Conservation (phyloP, 2,113 vertebrate genomes). For the Forbesichthys agassizii region DNA sequence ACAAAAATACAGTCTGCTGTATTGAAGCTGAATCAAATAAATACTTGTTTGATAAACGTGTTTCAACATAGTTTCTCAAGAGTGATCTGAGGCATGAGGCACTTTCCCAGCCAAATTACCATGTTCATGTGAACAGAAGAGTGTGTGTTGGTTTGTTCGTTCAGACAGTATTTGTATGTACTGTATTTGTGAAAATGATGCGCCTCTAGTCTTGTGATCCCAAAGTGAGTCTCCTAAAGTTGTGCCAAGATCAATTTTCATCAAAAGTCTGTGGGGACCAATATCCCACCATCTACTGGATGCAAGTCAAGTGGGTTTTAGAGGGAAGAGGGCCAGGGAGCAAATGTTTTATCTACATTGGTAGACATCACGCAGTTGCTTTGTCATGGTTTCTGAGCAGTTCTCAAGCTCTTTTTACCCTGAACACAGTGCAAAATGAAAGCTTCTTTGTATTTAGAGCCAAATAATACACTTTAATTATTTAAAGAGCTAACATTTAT, state of each 20-base stretch:
- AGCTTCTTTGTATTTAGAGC: slow-evolving; percentile 35
- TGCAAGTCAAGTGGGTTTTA: slow-evolving; percentile 63
- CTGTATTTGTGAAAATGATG: slow-evolving; percentile 59
- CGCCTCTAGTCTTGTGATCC: slow-evolving; percentile 19
- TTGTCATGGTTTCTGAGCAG: slow-evolving; percentile 35
- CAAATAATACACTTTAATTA: slow-evolving; percentile 37
- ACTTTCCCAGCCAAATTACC: no score
- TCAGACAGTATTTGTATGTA: slow-evolving; percentile 43
- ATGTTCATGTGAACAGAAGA: neutral
- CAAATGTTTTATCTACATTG: slow-evolving; percentile 53
- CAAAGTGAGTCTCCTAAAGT: slow-evolving; percentile 51
- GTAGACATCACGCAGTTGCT: slow-evolving; percentile 44
- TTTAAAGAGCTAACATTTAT: slow-evolving; percentile 24
- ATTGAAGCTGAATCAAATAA: no score
- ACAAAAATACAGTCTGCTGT: no score
- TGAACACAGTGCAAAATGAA: slow-evolving; percentile 24
- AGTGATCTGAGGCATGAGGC: no score
- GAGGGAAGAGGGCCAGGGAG: slow-evolving; percentile 46
- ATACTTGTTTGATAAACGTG: no score
- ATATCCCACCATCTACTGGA: slow-evolving; percentile 63
- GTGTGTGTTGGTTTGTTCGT: slow-evolving; percentile 37
- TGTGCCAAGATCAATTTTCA: slow-evolving; percentile 67
- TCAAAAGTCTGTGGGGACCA: slow-evolving; percentile 53
- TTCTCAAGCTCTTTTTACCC: slow-evolving; percentile 40
- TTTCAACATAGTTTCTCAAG: no score